phyloP scores from a whole-genome alignment of 1,140 invertebrate species.

The Drosophila baimaii region DNA sequence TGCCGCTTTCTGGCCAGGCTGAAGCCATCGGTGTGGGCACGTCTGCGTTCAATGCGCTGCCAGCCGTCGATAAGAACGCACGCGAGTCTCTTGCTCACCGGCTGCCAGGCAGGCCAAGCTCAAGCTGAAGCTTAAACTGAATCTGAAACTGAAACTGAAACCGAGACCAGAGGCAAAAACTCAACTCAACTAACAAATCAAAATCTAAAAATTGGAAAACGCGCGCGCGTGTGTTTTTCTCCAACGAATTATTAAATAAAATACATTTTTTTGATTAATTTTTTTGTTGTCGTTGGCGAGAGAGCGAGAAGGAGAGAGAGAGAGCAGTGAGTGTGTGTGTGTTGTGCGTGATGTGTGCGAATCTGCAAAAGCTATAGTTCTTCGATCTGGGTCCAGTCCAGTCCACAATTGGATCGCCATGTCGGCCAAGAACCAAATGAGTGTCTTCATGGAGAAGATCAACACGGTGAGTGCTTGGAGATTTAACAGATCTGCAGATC shows the following conservation, averaged over 20 bases:
- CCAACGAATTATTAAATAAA: not conserved
- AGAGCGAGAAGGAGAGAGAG: not conserved
- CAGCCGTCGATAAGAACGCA: conserved; percentile 78
- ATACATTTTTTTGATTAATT: conserved; percentile 20
- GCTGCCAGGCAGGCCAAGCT: not conserved
- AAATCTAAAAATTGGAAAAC: conserved; percentile 25
- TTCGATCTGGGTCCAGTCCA: conserved; percentile 1
- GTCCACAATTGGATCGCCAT: conserved; percentile 35
- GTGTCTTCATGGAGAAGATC: conserved; percentile 83
- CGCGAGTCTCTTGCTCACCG: conserved; percentile 38
- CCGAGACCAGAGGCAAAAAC: conserved; percentile 7
- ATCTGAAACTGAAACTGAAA: not conserved
- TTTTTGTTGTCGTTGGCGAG: conserved; percentile 8
- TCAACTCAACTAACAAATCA: not conserved
- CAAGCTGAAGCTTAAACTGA: not conserved
- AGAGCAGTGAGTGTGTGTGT: not conserved
- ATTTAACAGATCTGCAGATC: not conserved
- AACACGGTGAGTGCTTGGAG: conserved; percentile 78
- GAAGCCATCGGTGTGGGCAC: conserved; percentile 44
- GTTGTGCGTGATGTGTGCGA: conserved; percentile 35
- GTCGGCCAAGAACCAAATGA: conserved; percentile 84
- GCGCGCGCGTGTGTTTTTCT: conserved; percentile 52
- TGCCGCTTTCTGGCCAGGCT: conserved; percentile 23
- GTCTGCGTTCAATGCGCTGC: conserved; percentile 76
- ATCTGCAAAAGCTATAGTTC: conserved; percentile 24